Evolutionary conservation across 1,140 invertebrate genomes (phyloP), one percentile per base, ranked within the genome.

Genomic region (Subanguina moxae): DNA sequence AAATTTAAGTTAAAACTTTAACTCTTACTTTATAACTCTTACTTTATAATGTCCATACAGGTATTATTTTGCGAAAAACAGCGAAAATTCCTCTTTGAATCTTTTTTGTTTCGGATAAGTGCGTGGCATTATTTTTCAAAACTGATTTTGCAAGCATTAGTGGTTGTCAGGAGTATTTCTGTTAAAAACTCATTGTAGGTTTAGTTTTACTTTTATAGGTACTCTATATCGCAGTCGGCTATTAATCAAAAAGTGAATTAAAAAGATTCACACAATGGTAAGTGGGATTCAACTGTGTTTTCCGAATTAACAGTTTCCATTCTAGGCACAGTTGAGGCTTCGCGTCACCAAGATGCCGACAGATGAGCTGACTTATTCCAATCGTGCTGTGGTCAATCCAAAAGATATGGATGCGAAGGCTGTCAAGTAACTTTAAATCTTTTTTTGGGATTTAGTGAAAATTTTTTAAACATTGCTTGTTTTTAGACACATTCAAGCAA

Each of bases 351-450:
- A 80, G 57, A 57, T 74, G 43, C 92, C 94, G 23, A 91, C 91
- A 64, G 93, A 97, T 82, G 91, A 94, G 76, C 85, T 97, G 23
- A 92, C 92, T 42, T 85, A 92, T 28, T 91, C 91, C 23, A 97
- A 97, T 84, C 92, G 90, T 85, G 93, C 91, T 42, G 88, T 95
- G 67, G 88, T 93, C 42, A 91, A 91, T 67, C 13, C 25, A 23
- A 30, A 61, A 3, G 76, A 76, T 43, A 57, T 81, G 5, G 67
- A 82, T 61, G 74, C 63, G 1, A 30, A n/a, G 5, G 27, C 30
- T 5, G 63, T 70, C 8, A 75, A 70, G 81, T 81, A 61, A 77
- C 45, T 67, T 13, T 52, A 15, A 23, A 42, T 28, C 30, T 45
- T 42, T 64, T 57, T 15, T 30, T 56, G 13, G 32, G 32, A 38